Percentiles rank a stretch among this genome's conserved stretches.
Evolutionary conservation across 2,113 vertebrate genomes (phyloP).

Genomic region (Bos javanicus): DNA sequence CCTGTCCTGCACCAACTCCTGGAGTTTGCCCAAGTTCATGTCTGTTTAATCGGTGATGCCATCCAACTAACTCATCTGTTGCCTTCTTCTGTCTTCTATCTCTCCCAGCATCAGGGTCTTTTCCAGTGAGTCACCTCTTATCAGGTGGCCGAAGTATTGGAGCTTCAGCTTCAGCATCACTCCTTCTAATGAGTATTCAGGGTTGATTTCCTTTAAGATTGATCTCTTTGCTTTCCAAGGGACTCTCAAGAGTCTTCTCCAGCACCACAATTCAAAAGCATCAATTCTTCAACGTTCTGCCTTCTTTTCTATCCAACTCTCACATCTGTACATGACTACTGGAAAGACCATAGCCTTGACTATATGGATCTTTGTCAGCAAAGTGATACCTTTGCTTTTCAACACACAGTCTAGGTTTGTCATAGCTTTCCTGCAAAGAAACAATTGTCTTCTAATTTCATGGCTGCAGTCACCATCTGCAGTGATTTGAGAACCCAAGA

Average conservation of each 20-base stretch:
- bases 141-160: not conserved
- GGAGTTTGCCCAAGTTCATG: not conserved
- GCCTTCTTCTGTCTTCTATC: not conserved
- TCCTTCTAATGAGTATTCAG: not conserved
- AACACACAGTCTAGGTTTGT: not conserved
- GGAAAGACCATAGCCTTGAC: not conserved
- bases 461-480: not conserved
- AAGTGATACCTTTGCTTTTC: not conserved
- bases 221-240: not conserved
- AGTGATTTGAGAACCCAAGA: not conserved
- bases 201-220: not conserved
- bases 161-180: not conserved
- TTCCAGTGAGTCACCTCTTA: not conserved
- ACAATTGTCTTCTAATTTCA: not conserved
- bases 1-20: not conserved
- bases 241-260: not conserved
- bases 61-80: not conserved
- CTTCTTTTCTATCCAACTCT: not conserved
- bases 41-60: not conserved
- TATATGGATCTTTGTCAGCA: not conserved
- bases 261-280: not conserved
- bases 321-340: not conserved
- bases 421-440: not conserved
- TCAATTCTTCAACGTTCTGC: not conserved
- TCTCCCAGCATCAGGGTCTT: not conserved